These are phyloP conservation scores for Mesoligia furuncula DNA, from an alignment of 2,888 invertebrate species.

Conservation along the genomic window DNA sequence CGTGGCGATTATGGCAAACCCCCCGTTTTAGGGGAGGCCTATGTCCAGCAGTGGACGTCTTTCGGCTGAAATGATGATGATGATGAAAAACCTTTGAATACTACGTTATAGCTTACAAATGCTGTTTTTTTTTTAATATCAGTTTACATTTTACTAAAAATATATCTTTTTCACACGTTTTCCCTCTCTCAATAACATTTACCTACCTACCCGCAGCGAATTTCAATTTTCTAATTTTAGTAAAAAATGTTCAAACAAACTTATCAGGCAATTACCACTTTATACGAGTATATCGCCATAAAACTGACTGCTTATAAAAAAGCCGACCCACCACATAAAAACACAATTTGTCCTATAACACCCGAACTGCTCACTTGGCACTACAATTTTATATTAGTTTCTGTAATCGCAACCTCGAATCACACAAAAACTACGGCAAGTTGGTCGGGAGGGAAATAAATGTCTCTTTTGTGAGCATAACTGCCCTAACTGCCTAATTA, in stretches of 20 bases:
- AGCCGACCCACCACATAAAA: slow-evolving; percentile 25
- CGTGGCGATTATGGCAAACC: too few relatives aligned
- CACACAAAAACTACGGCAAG: slow-evolving; percentile 72
- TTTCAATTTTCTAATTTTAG: slow-evolving; percentile 1
- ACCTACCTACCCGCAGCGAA: background rate
- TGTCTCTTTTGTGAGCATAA: slow-evolving; percentile 76
- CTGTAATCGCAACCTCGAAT: slow-evolving; percentile 64
- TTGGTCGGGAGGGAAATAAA: slow-evolving; percentile 72
- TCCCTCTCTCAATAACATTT: background rate
- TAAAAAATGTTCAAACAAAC: background rate
- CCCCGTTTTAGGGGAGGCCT: too few relatives aligned
- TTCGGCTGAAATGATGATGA: too few relatives aligned
- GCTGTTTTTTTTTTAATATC: too few relatives aligned
- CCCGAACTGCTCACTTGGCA: slow-evolving; percentile 31
- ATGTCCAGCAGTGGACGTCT: too few relatives aligned
- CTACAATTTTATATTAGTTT: slow-evolving; percentile 68
- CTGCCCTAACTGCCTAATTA: slow-evolving; percentile 78
- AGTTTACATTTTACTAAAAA: too few relatives aligned
- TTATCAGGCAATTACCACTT: background rate
- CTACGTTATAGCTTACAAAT: too few relatives aligned
- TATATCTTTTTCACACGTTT: too few relatives aligned
- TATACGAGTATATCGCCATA: background rate
- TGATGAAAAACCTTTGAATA: too few relatives aligned
- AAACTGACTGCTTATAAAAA: slow-evolving; percentile 22
- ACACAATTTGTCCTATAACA: slow-evolving; percentile 26